These are phyloP conservation scores for Zeugodacus cucurbitae DNA, from an alignment of 1,140 invertebrate genomes.

Conservation along the genomic window DNA sequence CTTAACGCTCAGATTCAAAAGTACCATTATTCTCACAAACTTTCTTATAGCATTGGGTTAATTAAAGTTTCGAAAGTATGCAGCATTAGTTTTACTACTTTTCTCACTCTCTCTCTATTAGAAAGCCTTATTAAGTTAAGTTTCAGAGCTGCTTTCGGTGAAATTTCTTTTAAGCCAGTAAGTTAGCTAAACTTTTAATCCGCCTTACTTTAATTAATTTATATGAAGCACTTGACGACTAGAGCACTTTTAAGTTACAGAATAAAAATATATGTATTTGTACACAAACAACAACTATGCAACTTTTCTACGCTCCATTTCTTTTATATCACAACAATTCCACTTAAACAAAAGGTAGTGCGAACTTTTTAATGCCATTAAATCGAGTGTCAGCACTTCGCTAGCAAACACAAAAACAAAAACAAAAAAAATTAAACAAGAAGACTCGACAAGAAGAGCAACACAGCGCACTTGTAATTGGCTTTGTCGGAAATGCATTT, in stretches of 20 bases:
- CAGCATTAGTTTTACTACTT: too few relatives aligned
- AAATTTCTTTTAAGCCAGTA: too few relatives aligned
- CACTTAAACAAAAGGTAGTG: neutral
- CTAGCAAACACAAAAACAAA: neutral
- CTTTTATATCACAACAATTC: neutral
- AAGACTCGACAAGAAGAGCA: neutral
- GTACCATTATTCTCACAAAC: too few relatives aligned
- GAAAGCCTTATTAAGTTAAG: too few relatives aligned
- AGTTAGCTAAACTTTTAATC: neutral
- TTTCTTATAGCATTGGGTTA: too few relatives aligned
- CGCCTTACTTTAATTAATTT: neutral
- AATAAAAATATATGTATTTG: neutral
- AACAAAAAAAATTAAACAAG: neutral
- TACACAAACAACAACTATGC: neutral
- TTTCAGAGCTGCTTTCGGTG: too few relatives aligned
- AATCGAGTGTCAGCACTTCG: neutral
- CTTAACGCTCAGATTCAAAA: too few relatives aligned
- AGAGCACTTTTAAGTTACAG: neutral
- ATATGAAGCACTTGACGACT: neutral
- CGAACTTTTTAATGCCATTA: neutral
- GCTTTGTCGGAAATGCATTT: constrained; percentile 30
- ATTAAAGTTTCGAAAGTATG: too few relatives aligned
- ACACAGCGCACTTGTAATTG: neutral
- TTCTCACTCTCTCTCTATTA: too few relatives aligned
- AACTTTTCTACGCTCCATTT: neutral